phyloP scores from a whole-genome alignment of 2,797 vertebrate genomes.

The Eleutherodactylus coqui region DNA sequence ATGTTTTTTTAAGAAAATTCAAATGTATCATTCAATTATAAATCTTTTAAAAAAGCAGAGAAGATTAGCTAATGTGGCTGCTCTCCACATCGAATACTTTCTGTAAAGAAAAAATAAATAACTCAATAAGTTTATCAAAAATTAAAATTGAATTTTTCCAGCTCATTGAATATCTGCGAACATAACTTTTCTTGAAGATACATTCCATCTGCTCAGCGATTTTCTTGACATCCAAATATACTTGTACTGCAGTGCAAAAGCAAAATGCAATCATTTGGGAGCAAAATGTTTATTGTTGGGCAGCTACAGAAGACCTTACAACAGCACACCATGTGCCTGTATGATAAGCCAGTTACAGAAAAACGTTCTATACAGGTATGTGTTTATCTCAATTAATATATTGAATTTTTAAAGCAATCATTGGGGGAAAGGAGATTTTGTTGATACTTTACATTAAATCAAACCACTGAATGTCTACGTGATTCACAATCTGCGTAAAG shows the following conservation, averaged over 20 bases:
- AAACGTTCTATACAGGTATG: too few species aligned
- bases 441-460: neutral
- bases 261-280: constrained; percentile 52
- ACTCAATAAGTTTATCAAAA: neutral
- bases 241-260: constrained; percentile 69
- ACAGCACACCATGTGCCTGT: neutral
- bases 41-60: constrained; percentile 63
- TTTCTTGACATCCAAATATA: constrained; percentile 60
- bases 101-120: constrained; percentile 62
- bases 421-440: neutral
- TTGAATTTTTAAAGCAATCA: neutral
- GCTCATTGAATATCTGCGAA: constrained; percentile 64
- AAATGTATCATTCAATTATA: neutral
- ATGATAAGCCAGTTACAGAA: neutral
- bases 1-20: too few species aligned
- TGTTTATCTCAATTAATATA: neutral
- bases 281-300: constrained; percentile 66
- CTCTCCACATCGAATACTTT: constrained; percentile 65
- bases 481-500: too few species aligned
- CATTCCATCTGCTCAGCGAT: constrained; percentile 65
- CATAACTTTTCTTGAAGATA: constrained; percentile 73
- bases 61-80: constrained; percentile 63
- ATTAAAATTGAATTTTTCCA: constrained; percentile 65
- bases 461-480: too few species aligned
- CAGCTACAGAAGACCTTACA: constrained; percentile 8